Percentiles rank a stretch among this genome's conserved stretches.
Conservation (phyloP, 53 echinoderm and acorn worm species). For the Holothuria scabra region DNA sequence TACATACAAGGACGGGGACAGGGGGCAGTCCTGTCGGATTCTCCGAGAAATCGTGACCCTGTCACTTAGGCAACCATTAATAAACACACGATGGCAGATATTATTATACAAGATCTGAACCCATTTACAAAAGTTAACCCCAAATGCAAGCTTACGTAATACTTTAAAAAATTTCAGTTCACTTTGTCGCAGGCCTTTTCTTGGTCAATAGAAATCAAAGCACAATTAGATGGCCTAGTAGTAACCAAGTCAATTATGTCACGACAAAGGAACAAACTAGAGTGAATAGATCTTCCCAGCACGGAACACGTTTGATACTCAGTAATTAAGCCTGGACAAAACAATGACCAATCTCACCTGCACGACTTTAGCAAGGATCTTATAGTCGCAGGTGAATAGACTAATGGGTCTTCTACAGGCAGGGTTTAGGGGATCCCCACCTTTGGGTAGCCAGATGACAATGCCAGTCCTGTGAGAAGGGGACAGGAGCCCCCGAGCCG, state of each 20-base stretch:
- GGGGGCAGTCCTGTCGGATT: conserved; percentile 55
- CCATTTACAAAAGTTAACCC: conserved; percentile 42
- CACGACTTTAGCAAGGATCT: conserved; percentile 60
- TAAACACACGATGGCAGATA: conserved; percentile 33
- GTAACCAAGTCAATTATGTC: conserved; percentile 54
- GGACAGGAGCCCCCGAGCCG: conserved; percentile 27
- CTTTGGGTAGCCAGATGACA: conserved; percentile 62
- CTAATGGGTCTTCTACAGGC: conserved; percentile 60
- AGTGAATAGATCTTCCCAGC: conserved; percentile 59
- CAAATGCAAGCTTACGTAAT: conserved; percentile 19
- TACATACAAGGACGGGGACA: conserved; percentile 56
- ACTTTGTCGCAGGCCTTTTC: conserved; percentile 67
- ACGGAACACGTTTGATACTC: conserved; percentile 62
- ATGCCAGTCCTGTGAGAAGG: conserved; percentile 49
- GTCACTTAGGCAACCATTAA: conserved; percentile 43
- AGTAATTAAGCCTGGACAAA: conserved; percentile 14
- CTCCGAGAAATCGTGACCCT: conserved; percentile 26
- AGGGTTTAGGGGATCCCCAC: conserved; percentile 52
- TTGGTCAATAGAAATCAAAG: conserved; percentile 55
- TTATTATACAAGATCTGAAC: conserved; percentile 48
- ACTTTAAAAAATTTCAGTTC: conserved; percentile 50
- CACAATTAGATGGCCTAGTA: conserved; percentile 19
- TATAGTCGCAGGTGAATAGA: conserved; percentile 66
- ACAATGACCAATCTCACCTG: conserved; percentile 30
- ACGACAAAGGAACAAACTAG: conserved; percentile 58